Evolutionary conservation across 2,888 invertebrate species (phyloP), one percentile per base, ranked within the genome.

Genomic region (Unio delphinus): DNA sequence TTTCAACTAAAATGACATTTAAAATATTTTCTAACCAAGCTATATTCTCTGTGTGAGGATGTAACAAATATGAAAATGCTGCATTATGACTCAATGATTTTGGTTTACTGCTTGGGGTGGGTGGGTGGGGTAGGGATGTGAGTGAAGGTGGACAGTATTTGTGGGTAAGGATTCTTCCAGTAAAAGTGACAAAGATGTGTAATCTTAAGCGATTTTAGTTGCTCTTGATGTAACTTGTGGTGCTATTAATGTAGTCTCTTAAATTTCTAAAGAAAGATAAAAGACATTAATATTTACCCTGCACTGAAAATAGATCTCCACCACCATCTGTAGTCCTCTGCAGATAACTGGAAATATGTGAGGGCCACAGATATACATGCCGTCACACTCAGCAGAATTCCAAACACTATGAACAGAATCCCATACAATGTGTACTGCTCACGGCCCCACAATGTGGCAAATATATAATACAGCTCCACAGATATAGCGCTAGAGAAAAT

Each of bases 261-360:
- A 18, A 59, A 18, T 59, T 23, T 26, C 18, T 18, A 26, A 15
- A 45, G 45, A 45, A 62, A 30, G 17, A 54, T 18, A 8, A 26
- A 65, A n/a, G 7, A 55, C 1, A 17, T 30, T 60, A 28, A 15
- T 3, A 81, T 90, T 78, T 78, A 91, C 91, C 91, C 92, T 56
- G 91, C 91, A 82, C 89, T 90, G 80, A 91, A 90, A 63, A 92
- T 88, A 61, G 91, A 91, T 68, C 91, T 83, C 92, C 92, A 92
- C 92, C 91, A 92, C 92, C 92, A 92, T 57, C 90, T 83, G 81
- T 91, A 91, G 82, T 92, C 91, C 83, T 92, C 92, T 0, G 90
- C 89, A 15, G 91, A 89, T 67, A 92, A 86, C 81, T 91, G 91
- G 81, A 91, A 91, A 86, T 92, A 92, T 70, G 91, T 92, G 72